Percentiles rank a stretch among this genome's conserved stretches.
These are phyloP conservation scores for Pseudomyrmex gracilis DNA, from an alignment of 1,140 invertebrate species.

Conservation along the genomic window DNA sequence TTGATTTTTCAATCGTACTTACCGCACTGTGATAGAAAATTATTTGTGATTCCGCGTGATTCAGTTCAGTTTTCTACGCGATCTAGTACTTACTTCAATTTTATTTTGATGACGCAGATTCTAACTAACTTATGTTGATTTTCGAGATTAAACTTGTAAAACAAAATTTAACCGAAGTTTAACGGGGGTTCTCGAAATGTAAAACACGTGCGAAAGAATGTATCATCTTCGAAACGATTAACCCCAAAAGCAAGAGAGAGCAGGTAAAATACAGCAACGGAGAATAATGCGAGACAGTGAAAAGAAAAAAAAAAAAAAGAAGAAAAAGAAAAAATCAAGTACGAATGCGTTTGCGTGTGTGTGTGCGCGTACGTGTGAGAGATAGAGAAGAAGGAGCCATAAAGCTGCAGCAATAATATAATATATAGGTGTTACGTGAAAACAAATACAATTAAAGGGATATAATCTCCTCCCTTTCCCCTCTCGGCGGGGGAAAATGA, in stretches of 20 bases:
- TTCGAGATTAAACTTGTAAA: neutral
- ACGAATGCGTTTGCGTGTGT: neutral
- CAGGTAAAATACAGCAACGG: conserved; percentile 17
- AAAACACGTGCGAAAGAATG: neutral
- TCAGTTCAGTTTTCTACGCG: conserved; percentile 5
- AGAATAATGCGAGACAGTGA: conserved; percentile 1
- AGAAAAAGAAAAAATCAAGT: neutral
- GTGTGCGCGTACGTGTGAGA: neutral
- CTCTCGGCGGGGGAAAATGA: conserved; percentile 15
- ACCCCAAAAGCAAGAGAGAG: conserved; percentile 22
- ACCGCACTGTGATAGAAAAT: neutral
- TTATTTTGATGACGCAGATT: neutral
- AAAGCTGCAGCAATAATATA: conserved; percentile 83
- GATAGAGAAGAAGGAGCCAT: conserved; percentile 64
- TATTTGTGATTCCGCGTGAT: neutral
- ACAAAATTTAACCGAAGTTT: neutral
- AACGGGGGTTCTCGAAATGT: conserved; percentile 25
- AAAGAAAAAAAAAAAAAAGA: neutral
- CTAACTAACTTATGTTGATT: neutral
- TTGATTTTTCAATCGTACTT: neutral
- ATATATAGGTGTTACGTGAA: conserved; percentile 79
- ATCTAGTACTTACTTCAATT: conserved; percentile 18
- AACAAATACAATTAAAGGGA: conserved; percentile 61
- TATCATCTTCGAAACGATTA: conserved; percentile 42
- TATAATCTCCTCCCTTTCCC: conserved; percentile 63